A percentile compares a stretch with the other conserved stretches of the same genome.
These are phyloP conservation scores for Sarcophaga subvicina DNA, from an alignment of 2,888 invertebrate genomes.

Conservation along the genomic window DNA sequence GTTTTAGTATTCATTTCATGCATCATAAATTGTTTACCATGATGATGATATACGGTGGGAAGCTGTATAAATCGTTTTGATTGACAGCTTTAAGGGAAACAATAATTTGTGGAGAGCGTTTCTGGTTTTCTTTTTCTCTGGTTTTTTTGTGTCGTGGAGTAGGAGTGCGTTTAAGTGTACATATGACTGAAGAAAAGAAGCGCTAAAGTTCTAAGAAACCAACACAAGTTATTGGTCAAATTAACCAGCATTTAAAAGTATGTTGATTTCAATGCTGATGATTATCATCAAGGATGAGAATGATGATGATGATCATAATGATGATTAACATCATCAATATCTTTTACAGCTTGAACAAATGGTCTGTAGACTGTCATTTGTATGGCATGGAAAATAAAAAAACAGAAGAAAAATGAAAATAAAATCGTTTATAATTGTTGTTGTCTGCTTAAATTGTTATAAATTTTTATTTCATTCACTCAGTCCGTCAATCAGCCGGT, in stretches of 20 bases:
- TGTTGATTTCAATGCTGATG: constrained; percentile 22
- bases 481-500: not conserved
- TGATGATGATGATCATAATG: constrained; percentile 3
- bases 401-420: not conserved
- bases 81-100: constrained; percentile 77
- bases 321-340: constrained; percentile 53
- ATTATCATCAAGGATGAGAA: constrained; percentile 29
- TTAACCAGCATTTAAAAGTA: constrained; percentile 56
- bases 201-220: constrained; percentile 69
- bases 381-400: not conserved
- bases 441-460: constrained; percentile 61
- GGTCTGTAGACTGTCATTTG: constrained; percentile 7
- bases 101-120: constrained; percentile 50
- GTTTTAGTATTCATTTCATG: not conserved
- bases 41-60: constrained; percentile 79
- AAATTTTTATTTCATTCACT: constrained; percentile 59
- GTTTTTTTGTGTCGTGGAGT: not conserved
- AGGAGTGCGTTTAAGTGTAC: not conserved
- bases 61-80: constrained; percentile 82
- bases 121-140: constrained; percentile 1
- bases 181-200: not conserved
- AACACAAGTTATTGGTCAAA: constrained; percentile 48
- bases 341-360: constrained; percentile 41
- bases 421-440: constrained; percentile 66
- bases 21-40: constrained; percentile 46